phyloP scores from a whole-genome alignment of 2,113 vertebrate genomes.

The Labeo rohita region DNA sequence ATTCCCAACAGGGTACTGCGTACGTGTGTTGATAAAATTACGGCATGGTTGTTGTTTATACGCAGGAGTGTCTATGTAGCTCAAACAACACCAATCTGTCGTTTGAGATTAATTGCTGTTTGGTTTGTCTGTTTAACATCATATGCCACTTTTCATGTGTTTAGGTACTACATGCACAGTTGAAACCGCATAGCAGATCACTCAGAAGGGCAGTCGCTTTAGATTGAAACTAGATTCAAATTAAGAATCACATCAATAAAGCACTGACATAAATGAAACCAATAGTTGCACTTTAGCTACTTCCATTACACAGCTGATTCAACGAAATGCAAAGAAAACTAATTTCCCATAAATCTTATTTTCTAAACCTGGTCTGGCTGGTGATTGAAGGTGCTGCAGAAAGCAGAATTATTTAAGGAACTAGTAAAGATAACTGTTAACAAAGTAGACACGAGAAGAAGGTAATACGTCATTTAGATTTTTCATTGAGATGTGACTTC shows the following conservation, averaged over 20 bases:
- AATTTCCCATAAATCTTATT: background rate
- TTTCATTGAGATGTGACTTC: background rate
- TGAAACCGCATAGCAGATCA: background rate
- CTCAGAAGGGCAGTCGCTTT: background rate
- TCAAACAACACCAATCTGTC: background rate
- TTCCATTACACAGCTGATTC: background rate
- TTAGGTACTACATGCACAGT: background rate
- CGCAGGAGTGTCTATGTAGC: background rate
- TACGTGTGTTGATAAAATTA: background rate
- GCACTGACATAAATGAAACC: background rate
- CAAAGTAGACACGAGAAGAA: background rate
- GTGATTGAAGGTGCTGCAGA: background rate
- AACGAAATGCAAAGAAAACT: background rate
- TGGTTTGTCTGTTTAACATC: background rate
- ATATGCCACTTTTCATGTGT: background rate
- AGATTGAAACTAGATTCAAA: background rate
- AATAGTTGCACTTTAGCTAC: background rate
- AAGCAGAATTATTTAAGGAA: background rate
- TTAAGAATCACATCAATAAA: slow-evolving; percentile 2
- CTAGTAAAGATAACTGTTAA: background rate
- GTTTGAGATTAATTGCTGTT: background rate
- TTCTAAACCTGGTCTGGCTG: background rate
- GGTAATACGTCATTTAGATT: background rate
- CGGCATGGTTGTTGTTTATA: slow-evolving; percentile 11
- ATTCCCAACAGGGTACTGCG: background rate